Evolutionary conservation across 2,888 invertebrate species (phyloP).

Genomic region (Melanchra persicariae): DNA sequence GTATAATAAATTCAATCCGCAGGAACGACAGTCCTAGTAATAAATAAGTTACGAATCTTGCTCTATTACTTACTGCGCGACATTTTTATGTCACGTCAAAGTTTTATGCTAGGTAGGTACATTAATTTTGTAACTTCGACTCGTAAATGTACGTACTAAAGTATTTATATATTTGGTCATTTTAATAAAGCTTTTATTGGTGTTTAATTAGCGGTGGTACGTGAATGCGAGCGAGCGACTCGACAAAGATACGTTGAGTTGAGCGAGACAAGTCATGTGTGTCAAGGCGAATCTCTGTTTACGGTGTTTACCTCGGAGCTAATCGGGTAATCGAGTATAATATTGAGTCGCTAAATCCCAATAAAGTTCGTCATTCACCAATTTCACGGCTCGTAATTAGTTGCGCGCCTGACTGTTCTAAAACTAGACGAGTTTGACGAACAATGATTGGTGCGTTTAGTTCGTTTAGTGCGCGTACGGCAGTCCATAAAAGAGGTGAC

Average conservation of each 20-base stretch:
- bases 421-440: constrained; percentile 71
- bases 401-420: constrained; percentile 73
- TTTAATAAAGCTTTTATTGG: constrained; percentile 81
- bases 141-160: constrained; percentile 69
- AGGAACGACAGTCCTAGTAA: constrained; percentile 7
- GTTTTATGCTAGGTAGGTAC: constrained; percentile 55
- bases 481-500: constrained; percentile 87
- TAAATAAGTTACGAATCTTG: constrained; percentile 48
- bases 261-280: constrained; percentile 70
- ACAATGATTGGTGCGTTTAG: constrained; percentile 81
- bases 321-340: constrained; percentile 68
- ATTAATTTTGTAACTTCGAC: constrained; percentile 70
- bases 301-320: constrained; percentile 64
- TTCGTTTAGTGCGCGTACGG: constrained; percentile 74
- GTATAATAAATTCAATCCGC: constrained; percentile 11
- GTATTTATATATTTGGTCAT: constrained; percentile 67
- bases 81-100: constrained; percentile 51
- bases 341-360: constrained; percentile 76
- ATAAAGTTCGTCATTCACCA: constrained; percentile 78
- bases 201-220: constrained; percentile 81
- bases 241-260: constrained; percentile 52
- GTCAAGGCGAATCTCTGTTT: constrained; percentile 82
- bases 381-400: constrained; percentile 83
- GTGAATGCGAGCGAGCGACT: constrained; percentile 73
- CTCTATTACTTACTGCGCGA: constrained; percentile 42